phyloP scores from a whole-genome alignment of 1,140 invertebrate species.

The Caenorhabditis briggsae region DNA sequence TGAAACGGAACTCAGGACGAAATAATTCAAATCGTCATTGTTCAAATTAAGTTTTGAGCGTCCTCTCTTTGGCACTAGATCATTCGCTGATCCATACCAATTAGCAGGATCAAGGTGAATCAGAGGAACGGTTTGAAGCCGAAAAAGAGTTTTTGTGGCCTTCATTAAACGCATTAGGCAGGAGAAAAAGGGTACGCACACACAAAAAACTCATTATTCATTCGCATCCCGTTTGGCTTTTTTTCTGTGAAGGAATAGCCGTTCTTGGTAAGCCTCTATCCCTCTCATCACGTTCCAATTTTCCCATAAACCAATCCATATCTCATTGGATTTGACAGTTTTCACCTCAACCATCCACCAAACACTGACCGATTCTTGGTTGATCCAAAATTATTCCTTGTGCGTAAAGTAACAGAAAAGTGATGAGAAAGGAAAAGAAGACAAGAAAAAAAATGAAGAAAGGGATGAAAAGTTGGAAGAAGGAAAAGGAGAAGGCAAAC shows the following conservation, averaged over 20 bases:
- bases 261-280: slow-evolving; percentile 1
- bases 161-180: slow-evolving; percentile 16
- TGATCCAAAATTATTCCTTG: background rate
- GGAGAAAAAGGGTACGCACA: background rate
- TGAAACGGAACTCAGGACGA: no score
- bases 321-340: slow-evolving; percentile 26
- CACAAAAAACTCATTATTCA: slow-evolving; percentile 34
- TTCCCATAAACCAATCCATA: slow-evolving; percentile 11
- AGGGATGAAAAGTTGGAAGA: background rate
- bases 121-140: background rate
- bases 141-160: slow-evolving; percentile 19
- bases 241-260: background rate
- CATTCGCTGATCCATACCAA: background rate
- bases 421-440: background rate
- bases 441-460: background rate
- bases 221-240: background rate
- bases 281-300: background rate
- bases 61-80: background rate
- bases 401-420: slow-evolving; percentile 6
- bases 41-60: slow-evolving; percentile 3
- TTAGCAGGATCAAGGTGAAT: slow-evolving; percentile 37
- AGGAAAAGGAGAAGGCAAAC: slow-evolving; percentile 6
- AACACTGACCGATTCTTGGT: background rate
- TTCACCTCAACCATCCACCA: background rate
- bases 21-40: background rate